Percentiles rank a stretch among this genome's conserved stretches.
Conservation (phyloP, 2,797 vertebrate species). For the Microctenopoma steveboyesi region DNA sequence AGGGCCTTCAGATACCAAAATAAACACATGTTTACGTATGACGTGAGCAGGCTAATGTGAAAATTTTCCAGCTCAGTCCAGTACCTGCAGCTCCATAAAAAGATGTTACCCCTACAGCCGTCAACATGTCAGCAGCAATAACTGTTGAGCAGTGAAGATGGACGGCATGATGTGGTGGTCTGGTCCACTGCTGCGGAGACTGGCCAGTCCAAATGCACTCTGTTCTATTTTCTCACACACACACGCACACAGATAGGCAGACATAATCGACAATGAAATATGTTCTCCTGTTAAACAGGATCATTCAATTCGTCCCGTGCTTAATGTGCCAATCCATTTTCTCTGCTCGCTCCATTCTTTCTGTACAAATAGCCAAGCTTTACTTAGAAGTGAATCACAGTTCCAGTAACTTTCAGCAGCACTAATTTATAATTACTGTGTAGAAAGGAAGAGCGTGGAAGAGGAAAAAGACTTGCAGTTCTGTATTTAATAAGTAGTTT, state of each 20-base stretch:
- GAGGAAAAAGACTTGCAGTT: neutral
- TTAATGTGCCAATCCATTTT: constrained; percentile 7
- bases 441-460: constrained; percentile 1
- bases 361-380: constrained; percentile 15
- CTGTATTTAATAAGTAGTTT: constrained; percentile 11
- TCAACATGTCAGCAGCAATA: constrained; percentile 7
- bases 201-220: constrained; percentile 21
- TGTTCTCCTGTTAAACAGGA: neutral
- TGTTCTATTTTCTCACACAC: constrained; percentile 1
- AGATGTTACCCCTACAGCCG: constrained; percentile 5
- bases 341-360: neutral
- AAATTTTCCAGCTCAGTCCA: constrained; percentile 44
- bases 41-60: constrained; percentile 33
- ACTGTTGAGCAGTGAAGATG: constrained; percentile 21
- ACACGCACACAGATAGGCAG: constrained; percentile 4
- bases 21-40: constrained; percentile 15
- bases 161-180: constrained; percentile 23
- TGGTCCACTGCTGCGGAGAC: constrained; percentile 40
- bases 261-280: neutral
- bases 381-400: constrained; percentile 38
- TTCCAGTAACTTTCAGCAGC: constrained; percentile 30
- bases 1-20: constrained; percentile 19
- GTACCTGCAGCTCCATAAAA: constrained; percentile 29
- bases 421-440: neutral
- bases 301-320: neutral